Evolutionary conservation across 2,797 vertebrate species (phyloP).

Genomic region (Hippopotamyrus pictus): DNA sequence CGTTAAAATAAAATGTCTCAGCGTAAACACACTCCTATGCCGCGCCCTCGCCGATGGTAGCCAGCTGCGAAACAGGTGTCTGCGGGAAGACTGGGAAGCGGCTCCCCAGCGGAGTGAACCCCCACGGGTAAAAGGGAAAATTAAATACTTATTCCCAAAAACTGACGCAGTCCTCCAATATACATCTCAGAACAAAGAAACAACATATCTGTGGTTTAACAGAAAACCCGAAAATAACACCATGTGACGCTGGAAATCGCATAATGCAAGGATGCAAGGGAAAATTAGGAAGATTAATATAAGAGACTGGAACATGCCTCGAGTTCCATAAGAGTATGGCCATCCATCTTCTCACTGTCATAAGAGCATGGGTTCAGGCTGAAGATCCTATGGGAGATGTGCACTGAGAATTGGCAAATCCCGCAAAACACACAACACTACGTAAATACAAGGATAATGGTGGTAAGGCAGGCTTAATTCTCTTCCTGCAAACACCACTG

Average conservation of each 20-base stretch:
- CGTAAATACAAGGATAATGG: slow-evolving; percentile 45
- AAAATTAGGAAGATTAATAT: neutral
- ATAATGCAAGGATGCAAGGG: neutral
- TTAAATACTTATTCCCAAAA: neutral
- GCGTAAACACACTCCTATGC: slow-evolving; percentile 3
- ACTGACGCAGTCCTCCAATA: neutral
- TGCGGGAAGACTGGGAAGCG: neutral
- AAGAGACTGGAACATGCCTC: neutral
- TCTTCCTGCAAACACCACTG: neutral
- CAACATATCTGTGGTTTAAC: neutral
- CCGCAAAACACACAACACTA: slow-evolving; percentile 36
- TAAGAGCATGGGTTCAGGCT: neutral
- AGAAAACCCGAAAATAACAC: neutral
- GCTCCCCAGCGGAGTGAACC: neutral
- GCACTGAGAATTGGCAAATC: slow-evolving; percentile 4
- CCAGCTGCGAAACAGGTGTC: slow-evolving; percentile 18
- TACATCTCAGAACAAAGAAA: neutral
- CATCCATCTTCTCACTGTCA: neutral
- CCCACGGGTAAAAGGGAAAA: neutral
- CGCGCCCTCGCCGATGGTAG: slow-evolving; percentile 10
- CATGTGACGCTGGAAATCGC: neutral
- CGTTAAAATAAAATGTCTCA: neutral
- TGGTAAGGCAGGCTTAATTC: slow-evolving; percentile 44
- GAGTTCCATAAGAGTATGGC: neutral
- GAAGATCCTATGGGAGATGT: neutral